Evolutionary conservation across 2,797 vertebrate species (phyloP).

Genomic region (Danio choprae): DNA sequence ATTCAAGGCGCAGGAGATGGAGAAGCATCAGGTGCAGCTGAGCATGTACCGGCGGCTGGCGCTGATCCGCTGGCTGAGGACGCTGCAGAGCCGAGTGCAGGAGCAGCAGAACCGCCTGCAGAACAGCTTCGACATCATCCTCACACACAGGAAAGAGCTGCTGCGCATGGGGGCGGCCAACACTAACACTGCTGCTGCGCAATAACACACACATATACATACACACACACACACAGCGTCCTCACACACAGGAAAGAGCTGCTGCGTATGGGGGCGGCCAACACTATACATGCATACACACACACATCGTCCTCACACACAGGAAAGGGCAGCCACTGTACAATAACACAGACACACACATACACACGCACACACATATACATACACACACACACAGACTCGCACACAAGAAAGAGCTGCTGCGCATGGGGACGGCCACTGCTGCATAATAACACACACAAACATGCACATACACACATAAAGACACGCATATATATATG

Average conservation of each 20-base stretch:
- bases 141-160: constrained; percentile 94
- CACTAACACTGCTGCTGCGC: constrained; percentile 44
- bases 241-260: constrained; percentile 89
- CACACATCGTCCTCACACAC: constrained; percentile 90
- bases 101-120: constrained; percentile 96
- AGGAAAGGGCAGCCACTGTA: constrained; percentile 87
- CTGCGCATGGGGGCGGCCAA: constrained; percentile 85
- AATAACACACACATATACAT: too few relatives aligned
- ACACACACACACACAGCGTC: too few relatives aligned
- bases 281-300: too few relatives aligned
- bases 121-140: constrained; percentile 94
- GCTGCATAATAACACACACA: constrained; percentile 44
- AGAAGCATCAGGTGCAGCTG: constrained; percentile 93
- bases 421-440: constrained; percentile 81
- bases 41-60: constrained; percentile 97
- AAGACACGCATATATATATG: too few relatives aligned
- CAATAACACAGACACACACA: constrained; percentile 29
- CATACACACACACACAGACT: constrained; percentile 83
- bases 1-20: constrained; percentile 95
- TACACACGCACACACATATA: too few relatives aligned
- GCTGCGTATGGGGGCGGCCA: constrained; percentile 82
- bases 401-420: constrained; percentile 86
- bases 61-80: constrained; percentile 93
- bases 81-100: constrained; percentile 86
- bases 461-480: too few relatives aligned